Evolutionary conservation across 2,888 invertebrate genomes (phyloP).

Genomic region (Aleiodes leptofemur): DNA sequence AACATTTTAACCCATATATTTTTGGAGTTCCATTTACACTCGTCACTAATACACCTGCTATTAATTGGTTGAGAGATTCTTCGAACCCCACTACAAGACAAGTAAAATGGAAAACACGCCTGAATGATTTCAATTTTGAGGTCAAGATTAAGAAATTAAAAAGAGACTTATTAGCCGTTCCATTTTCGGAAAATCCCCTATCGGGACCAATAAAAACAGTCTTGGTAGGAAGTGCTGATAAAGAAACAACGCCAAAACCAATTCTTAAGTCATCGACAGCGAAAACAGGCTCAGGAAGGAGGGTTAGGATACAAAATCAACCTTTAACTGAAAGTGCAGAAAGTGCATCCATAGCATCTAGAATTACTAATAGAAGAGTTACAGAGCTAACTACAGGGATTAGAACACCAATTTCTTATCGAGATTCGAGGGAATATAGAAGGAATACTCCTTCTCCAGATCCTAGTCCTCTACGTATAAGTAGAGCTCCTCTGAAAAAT

Average conservation of each 20-base stretch:
- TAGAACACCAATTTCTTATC: too few species aligned
- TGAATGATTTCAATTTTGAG: neutral
- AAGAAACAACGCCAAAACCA: neutral
- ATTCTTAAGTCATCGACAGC: too few species aligned
- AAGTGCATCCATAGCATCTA: too few species aligned
- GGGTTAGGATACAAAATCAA: too few species aligned
- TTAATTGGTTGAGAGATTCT: conserved; percentile 3
- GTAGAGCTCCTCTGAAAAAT: too few species aligned
- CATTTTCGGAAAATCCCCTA: neutral
- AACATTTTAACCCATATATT: conserved; percentile 5
- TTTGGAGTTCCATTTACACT: neutral
- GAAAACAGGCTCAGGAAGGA: too few species aligned
- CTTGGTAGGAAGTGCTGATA: neutral
- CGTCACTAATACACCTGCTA: neutral
- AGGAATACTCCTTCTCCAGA: too few species aligned
- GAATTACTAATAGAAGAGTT: too few species aligned
- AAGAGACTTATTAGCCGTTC: neutral
- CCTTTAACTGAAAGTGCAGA: too few species aligned
- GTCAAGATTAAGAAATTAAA: neutral
- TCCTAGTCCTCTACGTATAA: too few species aligned
- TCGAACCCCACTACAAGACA: neutral
- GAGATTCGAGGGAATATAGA: too few species aligned
- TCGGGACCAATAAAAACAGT: neutral
- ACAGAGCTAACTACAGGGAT: too few species aligned
- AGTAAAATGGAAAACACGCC: neutral